phyloP scores from a whole-genome alignment of 2,113 vertebrate genomes.

The Sebastes schlegelii region DNA sequence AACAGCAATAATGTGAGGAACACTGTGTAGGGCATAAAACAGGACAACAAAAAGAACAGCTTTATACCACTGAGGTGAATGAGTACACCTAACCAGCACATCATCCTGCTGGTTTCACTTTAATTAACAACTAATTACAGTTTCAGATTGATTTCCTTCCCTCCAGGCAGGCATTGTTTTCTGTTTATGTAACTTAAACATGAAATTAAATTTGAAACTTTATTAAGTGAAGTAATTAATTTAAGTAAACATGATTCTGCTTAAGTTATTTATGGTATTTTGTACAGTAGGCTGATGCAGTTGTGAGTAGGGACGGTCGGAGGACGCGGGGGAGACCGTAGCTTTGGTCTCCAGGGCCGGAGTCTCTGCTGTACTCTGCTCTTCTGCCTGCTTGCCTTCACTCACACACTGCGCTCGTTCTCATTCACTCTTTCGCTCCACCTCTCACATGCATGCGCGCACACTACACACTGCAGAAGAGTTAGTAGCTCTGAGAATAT shows the following conservation, averaged over 20 bases:
- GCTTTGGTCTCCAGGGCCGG: too few species aligned
- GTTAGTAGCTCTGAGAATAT: too few species aligned
- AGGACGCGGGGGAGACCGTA: too few species aligned
- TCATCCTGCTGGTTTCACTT: neutral
- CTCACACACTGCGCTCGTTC: too few species aligned
- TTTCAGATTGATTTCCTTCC: neutral
- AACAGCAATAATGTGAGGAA: conserved; percentile 11
- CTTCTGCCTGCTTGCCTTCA: too few species aligned
- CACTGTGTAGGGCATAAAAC: neutral
- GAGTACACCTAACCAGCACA: neutral
- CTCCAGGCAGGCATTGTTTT: neutral
- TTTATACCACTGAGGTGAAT: neutral
- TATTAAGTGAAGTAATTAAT: neutral
- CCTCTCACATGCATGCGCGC: too few species aligned
- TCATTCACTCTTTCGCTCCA: too few species aligned
- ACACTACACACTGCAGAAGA: too few species aligned
- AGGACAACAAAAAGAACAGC: neutral
- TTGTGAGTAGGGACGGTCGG: neutral
- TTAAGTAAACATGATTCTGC: neutral
- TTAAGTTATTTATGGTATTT: neutral
- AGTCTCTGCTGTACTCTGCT: too few species aligned
- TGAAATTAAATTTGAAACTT: neutral
- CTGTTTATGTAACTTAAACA: neutral
- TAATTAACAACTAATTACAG: neutral
- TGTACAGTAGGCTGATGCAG: neutral